Evolutionary conservation across 2,113 vertebrate genomes (phyloP).

Genomic region (Lepisosteus oculatus): DNA sequence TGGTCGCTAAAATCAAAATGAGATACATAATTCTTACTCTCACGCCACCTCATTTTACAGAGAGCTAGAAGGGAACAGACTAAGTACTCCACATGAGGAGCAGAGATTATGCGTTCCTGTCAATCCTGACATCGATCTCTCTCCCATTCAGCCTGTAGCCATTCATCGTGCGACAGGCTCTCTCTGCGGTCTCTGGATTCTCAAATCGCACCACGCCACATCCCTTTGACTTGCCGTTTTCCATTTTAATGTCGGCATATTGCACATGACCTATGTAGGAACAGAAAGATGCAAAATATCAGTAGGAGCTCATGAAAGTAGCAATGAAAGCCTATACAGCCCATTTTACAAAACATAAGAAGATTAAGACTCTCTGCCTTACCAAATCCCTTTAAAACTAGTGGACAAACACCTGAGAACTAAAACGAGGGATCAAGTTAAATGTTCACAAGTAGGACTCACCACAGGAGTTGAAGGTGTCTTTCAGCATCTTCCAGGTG

Average conservation of each 20-base stretch:
- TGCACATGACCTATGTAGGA: slow-evolving; percentile 81
- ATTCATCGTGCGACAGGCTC: slow-evolving; percentile 94
- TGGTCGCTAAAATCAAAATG: slow-evolving; percentile 57
- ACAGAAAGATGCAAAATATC: slow-evolving; percentile 6
- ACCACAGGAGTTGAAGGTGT: slow-evolving; percentile 95
- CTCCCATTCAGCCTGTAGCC: slow-evolving; percentile 88
- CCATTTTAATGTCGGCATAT: slow-evolving; percentile 97
- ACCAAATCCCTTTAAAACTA: too few species aligned
- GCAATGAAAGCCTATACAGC: background rate
- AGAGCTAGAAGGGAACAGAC: slow-evolving; percentile 21
- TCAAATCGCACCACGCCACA: slow-evolving; percentile 95
- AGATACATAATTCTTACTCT: slow-evolving; percentile 30
- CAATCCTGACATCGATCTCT: slow-evolving; percentile 94
- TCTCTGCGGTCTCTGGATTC: slow-evolving; percentile 86
- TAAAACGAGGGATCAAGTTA: background rate
- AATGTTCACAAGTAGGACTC: slow-evolving; percentile 38
- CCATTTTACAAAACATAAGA: slow-evolving; percentile 4
- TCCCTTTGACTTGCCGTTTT: slow-evolving; percentile 97
- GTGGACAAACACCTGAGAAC: background rate
- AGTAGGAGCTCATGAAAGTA: slow-evolving; percentile 10
- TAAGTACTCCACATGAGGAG: slow-evolving; percentile 30
- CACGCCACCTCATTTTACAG: slow-evolving; percentile 48
- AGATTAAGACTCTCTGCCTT: background rate
- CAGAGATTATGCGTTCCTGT: slow-evolving; percentile 83
- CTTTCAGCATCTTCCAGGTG: slow-evolving; percentile 97